Conservation (phyloP, 2,888 invertebrate species). For the Macrophya annulata region DNA sequence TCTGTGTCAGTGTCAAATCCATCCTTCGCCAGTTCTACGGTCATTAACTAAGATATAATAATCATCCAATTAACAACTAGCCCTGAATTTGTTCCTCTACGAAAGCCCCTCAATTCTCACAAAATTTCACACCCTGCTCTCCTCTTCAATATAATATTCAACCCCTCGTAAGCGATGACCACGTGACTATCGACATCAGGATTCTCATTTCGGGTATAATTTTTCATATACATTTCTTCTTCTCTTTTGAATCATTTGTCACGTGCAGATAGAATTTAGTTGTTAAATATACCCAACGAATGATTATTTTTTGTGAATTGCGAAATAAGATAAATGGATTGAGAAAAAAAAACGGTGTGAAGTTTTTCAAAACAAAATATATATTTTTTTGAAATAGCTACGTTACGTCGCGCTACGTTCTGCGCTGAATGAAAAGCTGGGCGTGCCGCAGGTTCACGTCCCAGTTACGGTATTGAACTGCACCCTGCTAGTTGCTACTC, state of each 20-base stretch:
- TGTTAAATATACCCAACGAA: too few relatives aligned
- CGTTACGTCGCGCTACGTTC: neutral
- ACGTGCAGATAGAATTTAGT: too few relatives aligned
- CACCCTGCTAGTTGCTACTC: constrained; percentile 46
- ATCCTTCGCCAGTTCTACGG: neutral
- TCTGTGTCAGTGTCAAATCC: constrained; percentile 51
- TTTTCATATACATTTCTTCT: too few relatives aligned
- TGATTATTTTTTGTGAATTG: too few relatives aligned
- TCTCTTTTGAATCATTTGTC: too few relatives aligned
- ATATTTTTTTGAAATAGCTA: neutral
- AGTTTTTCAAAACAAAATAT: neutral
- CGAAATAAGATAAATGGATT: neutral
- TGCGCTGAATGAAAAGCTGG: constrained; percentile 28
- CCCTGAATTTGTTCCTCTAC: neutral
- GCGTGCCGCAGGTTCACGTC: constrained; percentile 69
- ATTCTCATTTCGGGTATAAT: too few relatives aligned
- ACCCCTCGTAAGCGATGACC: neutral
- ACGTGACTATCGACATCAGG: too few relatives aligned
- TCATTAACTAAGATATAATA: neutral
- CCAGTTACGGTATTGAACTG: constrained; percentile 75
- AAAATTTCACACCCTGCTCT: neutral
- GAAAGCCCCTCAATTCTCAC: neutral
- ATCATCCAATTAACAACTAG: neutral
- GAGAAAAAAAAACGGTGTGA: neutral
- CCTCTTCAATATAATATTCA: neutral